These are phyloP conservation scores for Kuschelorhynchus macadamiae DNA, from an alignment of 2,888 invertebrate species.

Conservation along the genomic window DNA sequence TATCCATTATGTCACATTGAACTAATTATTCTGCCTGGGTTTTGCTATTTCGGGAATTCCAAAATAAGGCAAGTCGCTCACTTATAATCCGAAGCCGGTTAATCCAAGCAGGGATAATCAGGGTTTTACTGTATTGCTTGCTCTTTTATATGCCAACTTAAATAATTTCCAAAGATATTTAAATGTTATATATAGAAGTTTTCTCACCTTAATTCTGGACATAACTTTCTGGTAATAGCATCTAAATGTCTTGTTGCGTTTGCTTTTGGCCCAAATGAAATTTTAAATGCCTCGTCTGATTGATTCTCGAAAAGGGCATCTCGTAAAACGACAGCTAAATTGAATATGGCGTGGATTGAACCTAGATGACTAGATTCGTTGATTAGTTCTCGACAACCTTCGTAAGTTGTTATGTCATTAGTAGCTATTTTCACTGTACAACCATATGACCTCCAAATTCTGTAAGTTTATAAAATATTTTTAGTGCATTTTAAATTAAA, in stretches of 20 bases:
- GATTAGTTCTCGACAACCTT: constrained; percentile 80
- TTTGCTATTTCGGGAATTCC: too few relatives aligned
- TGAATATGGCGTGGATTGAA: constrained; percentile 88
- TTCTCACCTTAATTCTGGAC: constrained; percentile 58
- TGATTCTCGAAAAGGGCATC: constrained; percentile 86
- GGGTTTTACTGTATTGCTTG: too few relatives aligned
- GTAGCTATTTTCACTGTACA: constrained; percentile 78
- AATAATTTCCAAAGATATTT: too few relatives aligned
- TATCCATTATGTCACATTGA: too few relatives aligned
- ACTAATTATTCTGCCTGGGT: too few relatives aligned
- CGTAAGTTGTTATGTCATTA: constrained; percentile 78
- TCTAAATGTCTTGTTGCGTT: constrained; percentile 86
- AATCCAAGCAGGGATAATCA: too few relatives aligned
- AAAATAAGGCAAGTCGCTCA: too few relatives aligned
- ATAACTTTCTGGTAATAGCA: constrained; percentile 62
- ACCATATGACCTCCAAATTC: constrained; percentile 71
- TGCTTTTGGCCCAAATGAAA: constrained; percentile 84
- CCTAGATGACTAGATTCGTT: constrained; percentile 75
- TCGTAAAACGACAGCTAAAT: constrained; percentile 85
- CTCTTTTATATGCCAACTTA: too few relatives aligned
- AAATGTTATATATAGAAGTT: too few relatives aligned
- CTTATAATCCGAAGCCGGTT: too few relatives aligned
- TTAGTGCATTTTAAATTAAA: too few relatives aligned
- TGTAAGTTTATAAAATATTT: constrained; percentile 8
- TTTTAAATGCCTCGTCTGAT: constrained; percentile 77